A percentile compares a stretch with the other conserved stretches of the same genome.
These are phyloP conservation scores for Coranthus polyacanthus DNA, from an alignment of 2,797 vertebrate species.

Conservation along the genomic window DNA sequence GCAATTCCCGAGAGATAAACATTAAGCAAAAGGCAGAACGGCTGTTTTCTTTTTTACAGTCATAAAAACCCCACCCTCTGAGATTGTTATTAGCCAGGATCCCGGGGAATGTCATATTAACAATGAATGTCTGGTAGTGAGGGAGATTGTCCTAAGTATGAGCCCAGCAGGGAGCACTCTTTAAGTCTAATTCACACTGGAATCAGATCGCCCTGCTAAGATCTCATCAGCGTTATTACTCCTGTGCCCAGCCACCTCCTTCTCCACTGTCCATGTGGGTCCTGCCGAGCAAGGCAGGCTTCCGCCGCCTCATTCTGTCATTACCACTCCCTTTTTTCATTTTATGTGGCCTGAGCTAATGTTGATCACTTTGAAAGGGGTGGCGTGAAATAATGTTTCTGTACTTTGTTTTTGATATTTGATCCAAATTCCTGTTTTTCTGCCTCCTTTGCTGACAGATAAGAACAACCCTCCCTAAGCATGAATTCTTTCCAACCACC, in stretches of 20 bases:
- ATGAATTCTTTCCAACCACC: background rate
- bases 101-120: conserved; percentile 85
- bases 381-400: conserved; percentile 19
- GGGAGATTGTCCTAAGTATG: conserved; percentile 88
- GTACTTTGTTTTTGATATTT: conserved; percentile 1
- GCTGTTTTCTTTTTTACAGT: conserved; percentile 65
- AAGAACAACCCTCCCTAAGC: background rate
- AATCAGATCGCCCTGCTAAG: conserved; percentile 85
- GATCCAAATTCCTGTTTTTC: background rate
- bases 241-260: conserved; percentile 72
- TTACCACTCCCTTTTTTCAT: conserved; percentile 61
- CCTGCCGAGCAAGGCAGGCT: conserved; percentile 67
- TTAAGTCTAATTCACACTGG: conserved; percentile 88
- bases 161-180: conserved; percentile 82
- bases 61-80: conserved; percentile 84
- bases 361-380: conserved; percentile 42
- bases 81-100: conserved; percentile 85
- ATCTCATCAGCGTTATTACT: conserved; percentile 88
- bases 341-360: conserved; percentile 53
- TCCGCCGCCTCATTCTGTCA: conserved; percentile 61
- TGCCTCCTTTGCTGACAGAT: background rate
- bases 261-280: conserved; percentile 73
- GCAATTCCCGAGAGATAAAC: conserved; percentile 86
- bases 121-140: conserved; percentile 86
- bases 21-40: conserved; percentile 87